Conservation (phyloP, 2,113 vertebrate species). For the Coturnix japonica region DNA sequence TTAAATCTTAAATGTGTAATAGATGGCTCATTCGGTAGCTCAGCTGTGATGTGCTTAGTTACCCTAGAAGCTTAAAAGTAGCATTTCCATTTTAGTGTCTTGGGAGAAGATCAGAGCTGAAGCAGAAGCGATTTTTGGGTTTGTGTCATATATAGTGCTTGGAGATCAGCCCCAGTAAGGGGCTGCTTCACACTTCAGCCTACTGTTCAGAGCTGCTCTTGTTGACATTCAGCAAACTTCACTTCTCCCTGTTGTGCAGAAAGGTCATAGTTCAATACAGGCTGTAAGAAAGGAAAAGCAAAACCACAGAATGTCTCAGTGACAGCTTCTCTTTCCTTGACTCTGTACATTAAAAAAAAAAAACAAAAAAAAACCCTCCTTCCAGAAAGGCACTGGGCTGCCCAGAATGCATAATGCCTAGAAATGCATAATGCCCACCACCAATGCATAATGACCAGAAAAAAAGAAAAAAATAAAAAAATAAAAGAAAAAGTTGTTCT, state of each 20-base stretch:
- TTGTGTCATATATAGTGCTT: background rate
- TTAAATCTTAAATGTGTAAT: conserved; percentile 36
- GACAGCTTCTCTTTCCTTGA: conserved; percentile 57
- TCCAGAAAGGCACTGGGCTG: background rate
- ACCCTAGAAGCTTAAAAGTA: background rate
- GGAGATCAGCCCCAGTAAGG: conserved; percentile 20
- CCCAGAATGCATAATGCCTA: conserved; percentile 20
- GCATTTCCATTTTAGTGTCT: background rate
- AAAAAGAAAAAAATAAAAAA: background rate
- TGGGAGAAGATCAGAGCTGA: background rate
- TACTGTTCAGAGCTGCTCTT: conserved; percentile 31
- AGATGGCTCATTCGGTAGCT: conserved; percentile 44
- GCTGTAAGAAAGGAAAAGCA: conserved; percentile 8
- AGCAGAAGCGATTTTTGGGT: conserved; percentile 7
- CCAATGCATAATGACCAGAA: background rate
- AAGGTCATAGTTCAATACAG: conserved; percentile 47
- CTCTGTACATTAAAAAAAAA: background rate
- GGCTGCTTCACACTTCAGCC: conserved; percentile 6
- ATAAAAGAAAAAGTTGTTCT: background rate
- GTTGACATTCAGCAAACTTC: conserved; percentile 49
- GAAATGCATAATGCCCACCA: background rate
- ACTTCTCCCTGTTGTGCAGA: conserved; percentile 17
- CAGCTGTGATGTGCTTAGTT: background rate
- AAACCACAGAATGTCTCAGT: conserved; percentile 42
- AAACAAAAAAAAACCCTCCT: background rate